These are phyloP conservation scores for Endomychus coccineus DNA, from an alignment of 2,888 invertebrate genomes.

Conservation along the genomic window DNA sequence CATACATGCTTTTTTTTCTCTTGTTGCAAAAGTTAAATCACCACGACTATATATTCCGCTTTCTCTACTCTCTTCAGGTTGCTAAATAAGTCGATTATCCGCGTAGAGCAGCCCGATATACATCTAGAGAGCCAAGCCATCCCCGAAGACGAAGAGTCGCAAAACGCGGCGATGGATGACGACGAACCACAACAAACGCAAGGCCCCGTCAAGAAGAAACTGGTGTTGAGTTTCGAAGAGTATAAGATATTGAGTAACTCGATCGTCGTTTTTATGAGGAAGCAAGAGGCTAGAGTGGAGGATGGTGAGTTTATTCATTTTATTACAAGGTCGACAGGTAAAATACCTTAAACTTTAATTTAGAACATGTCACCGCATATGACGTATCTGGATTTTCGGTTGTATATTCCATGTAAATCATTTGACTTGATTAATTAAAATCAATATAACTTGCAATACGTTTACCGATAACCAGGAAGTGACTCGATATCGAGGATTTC, in stretches of 20 bases:
- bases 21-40: too few species aligned
- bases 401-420: too few species aligned
- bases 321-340: neutral
- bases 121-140: slow-evolving; percentile 62
- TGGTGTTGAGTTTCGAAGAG: slow-evolving; percentile 83
- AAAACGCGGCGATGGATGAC: slow-evolving; percentile 43
- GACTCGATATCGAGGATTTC: too few species aligned
- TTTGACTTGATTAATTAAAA: too few species aligned
- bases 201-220: slow-evolving; percentile 56
- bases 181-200: slow-evolving; percentile 42
- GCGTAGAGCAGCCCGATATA: slow-evolving; percentile 97
- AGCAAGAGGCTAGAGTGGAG: slow-evolving; percentile 67
- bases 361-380: neutral
- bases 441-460: too few species aligned
- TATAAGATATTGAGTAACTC: slow-evolving; percentile 89
- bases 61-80: slow-evolving; percentile 49
- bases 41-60: too few species aligned
- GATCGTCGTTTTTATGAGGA: slow-evolving; percentile 82
- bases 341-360: too few species aligned
- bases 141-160: slow-evolving; percentile 41
- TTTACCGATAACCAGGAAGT: too few species aligned
- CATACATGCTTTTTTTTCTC: too few species aligned
- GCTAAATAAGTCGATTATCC: slow-evolving; percentile 91
- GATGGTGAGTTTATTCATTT: slow-evolving; percentile 43
- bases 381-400: too few species aligned